Evolutionary conservation across 1,140 invertebrate species (phyloP), one percentile per base, ranked within the genome.

Genomic region (Listronotus oregonensis): DNA sequence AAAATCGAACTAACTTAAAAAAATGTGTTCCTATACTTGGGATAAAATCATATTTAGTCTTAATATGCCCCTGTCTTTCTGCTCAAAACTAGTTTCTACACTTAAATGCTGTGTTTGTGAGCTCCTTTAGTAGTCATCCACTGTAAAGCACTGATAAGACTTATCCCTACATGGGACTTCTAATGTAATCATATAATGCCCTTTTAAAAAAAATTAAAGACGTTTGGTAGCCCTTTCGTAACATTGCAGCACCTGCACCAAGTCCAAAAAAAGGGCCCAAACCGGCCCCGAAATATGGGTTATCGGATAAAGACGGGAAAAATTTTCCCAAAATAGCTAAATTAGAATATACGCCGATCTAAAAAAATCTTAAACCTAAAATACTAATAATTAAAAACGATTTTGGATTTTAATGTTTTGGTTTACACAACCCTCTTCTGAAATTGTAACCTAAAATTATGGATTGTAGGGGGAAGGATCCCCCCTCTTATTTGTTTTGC

Each of bases 211-310:
- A 75, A 47, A 97, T 86, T 67, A 91, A 77, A 47, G 89, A 92
- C 44, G 85, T 84, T 80, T 94, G 90, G n/a, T 87, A 80, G 18
- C 89, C 86, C 85, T 94, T 96, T 62, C 94, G 81, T 49, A 94
- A 76, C 47, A 96, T 74, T 11, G 96, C 94, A 39, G 95, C 90
- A 40, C 88, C 90, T 15, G 95, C 90, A 14, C 97, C 98, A 11
- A 99, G 79, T 18, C 96, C 94, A 80, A 98, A 95, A 17, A 99
- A n/a, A n/a, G n/a, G 82, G 9, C 97, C 97, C 78, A 97, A 97
- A 44, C 97, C 97, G 39, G 97, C 97, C 12, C 97, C 95, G 80
- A 99, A 99, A 81, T 98, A 99, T 1, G 96, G 97, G 81, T 99
- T 99, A 69, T 93, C 89, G 4, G 90, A 85, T 31, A 99, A 81